Evolutionary conservation across 2,888 invertebrate species (phyloP), one percentile per base, ranked within the genome.

Genomic region (Aphidius colemani): DNA sequence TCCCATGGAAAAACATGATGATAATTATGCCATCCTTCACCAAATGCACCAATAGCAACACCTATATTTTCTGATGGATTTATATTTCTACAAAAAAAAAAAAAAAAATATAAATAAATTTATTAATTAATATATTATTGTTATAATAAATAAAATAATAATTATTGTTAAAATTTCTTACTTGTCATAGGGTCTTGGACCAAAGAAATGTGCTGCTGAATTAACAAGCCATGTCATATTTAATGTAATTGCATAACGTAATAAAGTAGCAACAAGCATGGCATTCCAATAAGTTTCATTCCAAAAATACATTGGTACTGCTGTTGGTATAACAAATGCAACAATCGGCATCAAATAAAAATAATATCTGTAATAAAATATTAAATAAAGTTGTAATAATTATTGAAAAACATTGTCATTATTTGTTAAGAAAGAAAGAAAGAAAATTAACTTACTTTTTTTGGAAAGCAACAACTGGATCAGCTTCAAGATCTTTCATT

Each of bases 1-100:
- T 96, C 96, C 90, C 93, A 94, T 0, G 95, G 95, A 82, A 96
- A 96, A 0, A 91, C 90, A 83, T 96, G 96, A 80, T 96, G 96
- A 82, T 94, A 96, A 83, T 96, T 96, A 84, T 96, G 96, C 92
- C 94, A 96, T 6, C 96, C 96, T 81, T 94, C 94, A 0, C 94
- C 94, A 83, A 92, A 85, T 0, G 93, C 89, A 30, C 89, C 75
- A 0, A 91, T 74, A 0, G 93, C 88, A 0, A 95, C 94, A 1
- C 85, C 83, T 69, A 86, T 85, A 78, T 93, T 95, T 83, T 96
- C 90, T 0, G 87, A 84, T 0, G 96, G 94, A 79, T 88, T 91
- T 74, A 96, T 91, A 78, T 85, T 84, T 72, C 94, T 92, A 82
- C 55, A 78, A 76, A 61, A 44, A 46, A 75, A 77, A 78, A 76